These are phyloP conservation scores for Echinometra lucunter DNA, from an alignment of 53 echinoderm and acorn worm genomes.

Conservation along the genomic window DNA sequence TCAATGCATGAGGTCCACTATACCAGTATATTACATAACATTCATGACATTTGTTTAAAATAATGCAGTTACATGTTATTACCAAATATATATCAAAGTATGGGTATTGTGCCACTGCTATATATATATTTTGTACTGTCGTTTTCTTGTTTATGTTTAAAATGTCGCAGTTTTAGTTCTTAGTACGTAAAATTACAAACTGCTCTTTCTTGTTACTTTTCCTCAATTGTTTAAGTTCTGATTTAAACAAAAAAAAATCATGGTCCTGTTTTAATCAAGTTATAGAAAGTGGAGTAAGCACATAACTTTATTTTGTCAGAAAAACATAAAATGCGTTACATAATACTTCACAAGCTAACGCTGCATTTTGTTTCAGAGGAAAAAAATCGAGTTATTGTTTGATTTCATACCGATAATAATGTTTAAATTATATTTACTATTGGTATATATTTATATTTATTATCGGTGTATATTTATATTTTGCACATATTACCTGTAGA, in stretches of 20 bases:
- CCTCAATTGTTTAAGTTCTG: background rate
- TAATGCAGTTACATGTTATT: background rate
- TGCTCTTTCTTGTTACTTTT: background rate
- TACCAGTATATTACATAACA: slow-evolving; percentile 40
- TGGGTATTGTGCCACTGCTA: background rate
- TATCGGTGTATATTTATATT: no score
- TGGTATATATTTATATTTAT: no score
- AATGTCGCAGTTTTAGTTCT: background rate
- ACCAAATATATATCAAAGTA: background rate
- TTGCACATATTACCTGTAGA: no score
- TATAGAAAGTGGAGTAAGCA: no score
- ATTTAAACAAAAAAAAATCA: background rate
- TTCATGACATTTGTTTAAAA: background rate
- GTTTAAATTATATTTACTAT: no score
- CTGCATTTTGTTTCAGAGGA: no score
- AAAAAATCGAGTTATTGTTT: no score
- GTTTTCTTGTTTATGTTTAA: background rate
- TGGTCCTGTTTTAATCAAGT: background rate
- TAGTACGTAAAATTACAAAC: background rate
- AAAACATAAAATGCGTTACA: no score
- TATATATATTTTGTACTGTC: background rate
- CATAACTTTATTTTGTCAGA: no score
- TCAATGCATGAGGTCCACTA: background rate
- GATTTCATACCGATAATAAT: no score
- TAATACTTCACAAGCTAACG: no score